Conservation (phyloP, 2,113 vertebrate species). For the Onychostoma macrolepis region DNA sequence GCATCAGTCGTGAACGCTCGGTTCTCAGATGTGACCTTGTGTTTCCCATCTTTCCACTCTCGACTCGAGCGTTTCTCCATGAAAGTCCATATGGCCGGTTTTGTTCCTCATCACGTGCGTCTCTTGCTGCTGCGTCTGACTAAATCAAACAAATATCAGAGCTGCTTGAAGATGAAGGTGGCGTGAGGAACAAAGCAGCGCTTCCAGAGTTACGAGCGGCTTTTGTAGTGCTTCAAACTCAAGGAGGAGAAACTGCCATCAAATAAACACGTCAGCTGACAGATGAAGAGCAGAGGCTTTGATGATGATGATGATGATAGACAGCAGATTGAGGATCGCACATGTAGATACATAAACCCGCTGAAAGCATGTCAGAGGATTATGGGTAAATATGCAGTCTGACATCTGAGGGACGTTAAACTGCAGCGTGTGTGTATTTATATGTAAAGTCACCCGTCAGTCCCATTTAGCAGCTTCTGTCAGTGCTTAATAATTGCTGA, state of each 20-base stretch:
- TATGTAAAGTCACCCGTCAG: background rate
- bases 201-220: background rate
- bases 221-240: background rate
- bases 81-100: conserved; percentile 2
- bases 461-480: too few relatives aligned
- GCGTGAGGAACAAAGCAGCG: background rate
- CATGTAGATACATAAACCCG: background rate
- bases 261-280: background rate
- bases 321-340: background rate
- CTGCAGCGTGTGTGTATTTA: background rate
- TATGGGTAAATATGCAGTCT: background rate
- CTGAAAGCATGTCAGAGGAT: background rate
- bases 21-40: background rate
- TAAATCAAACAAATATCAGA: conserved; percentile 39
- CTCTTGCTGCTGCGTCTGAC: background rate
- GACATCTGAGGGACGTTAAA: background rate
- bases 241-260: background rate
- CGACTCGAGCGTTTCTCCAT: background rate
- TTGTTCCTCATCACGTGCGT: background rate
- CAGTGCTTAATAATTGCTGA: too few relatives aligned
- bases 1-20: background rate
- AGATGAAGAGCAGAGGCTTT: conserved; percentile 6
- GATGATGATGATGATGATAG: background rate
- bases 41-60: background rate
- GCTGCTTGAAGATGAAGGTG: conserved; percentile 38